phyloP scores from a whole-genome alignment of 2,113 vertebrate genomes.

The Uria lomvia region DNA sequence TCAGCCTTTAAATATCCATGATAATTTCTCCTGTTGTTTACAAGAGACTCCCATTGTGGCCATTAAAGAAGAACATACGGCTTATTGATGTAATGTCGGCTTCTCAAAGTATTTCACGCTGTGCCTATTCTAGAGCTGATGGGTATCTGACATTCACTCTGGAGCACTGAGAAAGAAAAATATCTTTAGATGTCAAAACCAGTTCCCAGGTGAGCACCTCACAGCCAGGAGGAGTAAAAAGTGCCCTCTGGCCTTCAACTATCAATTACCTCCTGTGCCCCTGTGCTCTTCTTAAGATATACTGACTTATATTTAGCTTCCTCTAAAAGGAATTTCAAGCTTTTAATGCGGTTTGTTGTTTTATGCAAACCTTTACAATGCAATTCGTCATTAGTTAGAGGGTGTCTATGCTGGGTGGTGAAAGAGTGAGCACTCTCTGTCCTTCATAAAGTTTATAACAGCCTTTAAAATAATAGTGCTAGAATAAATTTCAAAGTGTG shows the following conservation, averaged over 20 bases:
- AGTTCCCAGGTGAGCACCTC: background rate
- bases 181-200: background rate
- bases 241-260: background rate
- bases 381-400: background rate
- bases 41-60: background rate
- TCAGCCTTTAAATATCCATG: background rate
- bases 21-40: background rate
- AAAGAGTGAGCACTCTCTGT: background rate
- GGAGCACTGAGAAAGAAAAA: background rate
- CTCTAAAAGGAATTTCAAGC: background rate
- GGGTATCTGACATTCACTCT: background rate
- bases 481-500: background rate
- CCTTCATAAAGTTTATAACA: background rate
- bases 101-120: background rate
- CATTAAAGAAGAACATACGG: constrained; percentile 20
- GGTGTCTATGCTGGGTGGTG: background rate
- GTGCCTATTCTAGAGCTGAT: background rate
- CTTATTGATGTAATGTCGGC: background rate
- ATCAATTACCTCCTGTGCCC: background rate
- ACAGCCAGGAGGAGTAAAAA: background rate
- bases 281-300: background rate
- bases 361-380: background rate
- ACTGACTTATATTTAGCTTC: background rate
- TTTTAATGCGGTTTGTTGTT: background rate
- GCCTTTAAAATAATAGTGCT: background rate